Evolutionary conservation across 2,888 invertebrate genomes (phyloP), one percentile per base, ranked within the genome.

Genomic region (Sabellastarte sp.): DNA sequence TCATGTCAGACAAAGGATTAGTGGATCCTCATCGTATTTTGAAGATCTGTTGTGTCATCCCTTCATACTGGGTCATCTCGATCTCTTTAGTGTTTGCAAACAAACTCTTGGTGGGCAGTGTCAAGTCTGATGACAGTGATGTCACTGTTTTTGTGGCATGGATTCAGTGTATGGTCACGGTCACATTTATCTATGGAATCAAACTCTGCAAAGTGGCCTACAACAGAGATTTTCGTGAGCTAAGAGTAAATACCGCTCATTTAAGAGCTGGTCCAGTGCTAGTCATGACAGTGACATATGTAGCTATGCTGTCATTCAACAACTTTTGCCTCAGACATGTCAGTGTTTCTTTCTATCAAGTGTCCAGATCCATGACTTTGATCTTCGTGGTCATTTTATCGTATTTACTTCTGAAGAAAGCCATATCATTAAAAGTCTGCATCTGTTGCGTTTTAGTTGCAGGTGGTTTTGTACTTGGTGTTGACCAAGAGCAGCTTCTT

Each of bases 21-120:
- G n/a, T n/a, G n/a, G n/a, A n/a, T n/a, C n/a, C n/a, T n/a, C n/a
- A n/a, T n/a, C n/a, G n/a, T n/a, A n/a, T n/a, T n/a, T n/a, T n/a
- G n/a, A 65, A 69, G 59, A 66, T 72, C 31, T 53, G 57, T 15
- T 31, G 61, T n/a, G 73, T 76, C 24, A 67, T 73, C 20, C 31
- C 68, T 5, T 65, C 67, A n/a, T 83, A 84, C 71, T 83, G 96
- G 96, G 79, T 90, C 61, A 89, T 95, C 28, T 96, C 96, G 26
- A 97, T 97, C 78, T 87, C 91, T 3, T 93, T 96, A 79, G 96
- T 97, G 41, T 97, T 97, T 85, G 90, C 95, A 24, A 97, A 97
- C 84, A 97, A 97, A 84, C 88, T 90, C 32, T 85, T 97, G 56
- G 85, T 96, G 10, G 68, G 70, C n/a, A 32, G 56, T 10, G 88